Percentiles rank a stretch among this genome's conserved stretches.
Evolutionary conservation across 2,113 vertebrate species (phyloP).

Genomic region (Festucalex cinctus): DNA sequence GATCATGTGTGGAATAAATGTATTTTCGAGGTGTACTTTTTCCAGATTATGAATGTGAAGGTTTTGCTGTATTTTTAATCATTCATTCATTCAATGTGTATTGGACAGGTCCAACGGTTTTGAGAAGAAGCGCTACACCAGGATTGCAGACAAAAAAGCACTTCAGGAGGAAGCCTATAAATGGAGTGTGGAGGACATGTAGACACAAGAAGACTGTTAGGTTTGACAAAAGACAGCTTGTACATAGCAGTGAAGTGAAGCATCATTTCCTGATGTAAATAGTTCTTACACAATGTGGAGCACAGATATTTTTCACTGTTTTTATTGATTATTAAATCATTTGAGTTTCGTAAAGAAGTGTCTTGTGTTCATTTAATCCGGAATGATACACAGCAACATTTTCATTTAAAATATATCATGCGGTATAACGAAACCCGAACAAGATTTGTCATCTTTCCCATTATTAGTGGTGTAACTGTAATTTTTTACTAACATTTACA

Average conservation of each 20-base stretch:
- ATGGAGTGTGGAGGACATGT: conserved; percentile 99
- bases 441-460: too few relatives aligned
- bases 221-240: conserved; percentile 8
- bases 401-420: background rate
- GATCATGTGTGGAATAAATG: too few relatives aligned
- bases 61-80: too few relatives aligned
- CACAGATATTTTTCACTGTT: conserved; percentile 18
- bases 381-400: background rate
- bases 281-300: conserved; percentile 10
- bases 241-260: conserved; percentile 24
- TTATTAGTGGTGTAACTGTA: too few relatives aligned
- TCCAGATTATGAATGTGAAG: too few relatives aligned
- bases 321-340: conserved; percentile 52
- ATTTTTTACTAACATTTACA: too few relatives aligned
- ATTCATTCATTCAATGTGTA: background rate
- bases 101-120: conserved; percentile 88
- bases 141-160: conserved; percentile 86
- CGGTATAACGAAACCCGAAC: too few relatives aligned
- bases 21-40: too few relatives aligned
- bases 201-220: background rate
- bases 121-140: conserved; percentile 85
- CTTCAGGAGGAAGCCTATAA: conserved; percentile 90
- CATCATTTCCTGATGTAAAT: conserved; percentile 19
- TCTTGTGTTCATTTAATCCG: background rate
- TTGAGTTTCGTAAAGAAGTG: conserved; percentile 38